phyloP scores from a whole-genome alignment of 2,888 invertebrate genomes.

The Polydrusus pterygomalis region DNA sequence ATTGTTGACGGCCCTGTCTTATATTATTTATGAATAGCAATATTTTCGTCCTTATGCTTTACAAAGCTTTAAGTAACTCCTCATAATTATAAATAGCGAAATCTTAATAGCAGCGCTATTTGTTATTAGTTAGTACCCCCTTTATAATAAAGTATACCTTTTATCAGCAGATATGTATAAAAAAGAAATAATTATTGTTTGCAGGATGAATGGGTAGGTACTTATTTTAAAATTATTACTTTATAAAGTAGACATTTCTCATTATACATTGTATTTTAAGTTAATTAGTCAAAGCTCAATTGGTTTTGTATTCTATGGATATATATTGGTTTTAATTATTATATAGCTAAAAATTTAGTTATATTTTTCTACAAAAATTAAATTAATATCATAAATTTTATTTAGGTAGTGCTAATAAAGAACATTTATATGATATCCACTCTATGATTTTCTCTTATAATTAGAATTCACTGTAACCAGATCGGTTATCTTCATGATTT shows the following conservation, averaged over 20 bases:
- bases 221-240: too few species aligned
- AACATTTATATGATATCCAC: slow-evolving; percentile 32
- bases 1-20: too few species aligned
- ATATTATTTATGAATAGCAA: too few species aligned
- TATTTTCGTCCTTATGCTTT: too few species aligned
- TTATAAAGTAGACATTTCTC: too few species aligned
- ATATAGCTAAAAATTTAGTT: slow-evolving; percentile 38
- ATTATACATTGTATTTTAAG: too few species aligned
- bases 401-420: slow-evolving; percentile 32
- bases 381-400: slow-evolving; percentile 13
- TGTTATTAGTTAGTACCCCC: too few species aligned
- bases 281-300: not conserved
- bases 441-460: not conserved
- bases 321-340: not conserved
- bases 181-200: not conserved
- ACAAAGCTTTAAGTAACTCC: too few species aligned
- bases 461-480: not conserved
- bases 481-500: too few species aligned
- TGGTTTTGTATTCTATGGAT: not conserved
- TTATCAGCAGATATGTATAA: not conserved
- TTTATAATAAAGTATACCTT: too few species aligned
- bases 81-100: too few species aligned
- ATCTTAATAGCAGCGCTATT: too few species aligned
- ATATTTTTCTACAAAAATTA: slow-evolving; percentile 36
- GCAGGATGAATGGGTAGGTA: not conserved